Conservation (phyloP, 2,113 vertebrate genomes). For the Lipotes vexillifer region DNA sequence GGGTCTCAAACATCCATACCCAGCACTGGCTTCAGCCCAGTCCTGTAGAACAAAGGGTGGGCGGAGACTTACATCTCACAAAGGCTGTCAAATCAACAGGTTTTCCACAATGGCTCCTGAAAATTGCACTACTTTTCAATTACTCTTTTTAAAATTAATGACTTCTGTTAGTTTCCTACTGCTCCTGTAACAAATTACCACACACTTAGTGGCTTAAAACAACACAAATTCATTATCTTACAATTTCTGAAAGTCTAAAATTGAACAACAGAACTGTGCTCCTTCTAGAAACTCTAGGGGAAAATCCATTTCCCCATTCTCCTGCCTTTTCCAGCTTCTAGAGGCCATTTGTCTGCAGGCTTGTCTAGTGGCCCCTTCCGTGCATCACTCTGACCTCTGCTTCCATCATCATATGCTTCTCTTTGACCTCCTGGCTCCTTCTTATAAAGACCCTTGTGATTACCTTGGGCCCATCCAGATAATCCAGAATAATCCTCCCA, state of each 20-base stretch:
- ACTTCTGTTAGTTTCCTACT: too few species aligned
- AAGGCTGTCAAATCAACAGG: not conserved
- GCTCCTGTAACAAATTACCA: too few species aligned
- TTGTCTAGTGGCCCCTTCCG: not conserved
- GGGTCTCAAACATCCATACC: not conserved
- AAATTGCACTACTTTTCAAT: not conserved
- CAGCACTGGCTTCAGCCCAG: not conserved
- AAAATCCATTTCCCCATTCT: not conserved
- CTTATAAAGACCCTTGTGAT: not conserved
- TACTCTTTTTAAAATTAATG: not conserved
- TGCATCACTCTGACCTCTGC: not conserved
- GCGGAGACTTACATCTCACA: not conserved
- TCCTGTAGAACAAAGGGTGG: not conserved
- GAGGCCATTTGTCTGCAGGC: not conserved
- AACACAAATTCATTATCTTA: not conserved
- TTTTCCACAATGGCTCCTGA: not conserved
- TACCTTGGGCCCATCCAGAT: too few species aligned
- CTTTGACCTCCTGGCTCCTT: not conserved
- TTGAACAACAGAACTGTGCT: not conserved
- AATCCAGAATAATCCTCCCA: not conserved
- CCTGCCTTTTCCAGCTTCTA: not conserved
- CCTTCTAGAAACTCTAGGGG: not conserved
- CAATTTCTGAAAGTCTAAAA: not conserved
- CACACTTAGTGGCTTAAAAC: too few species aligned
- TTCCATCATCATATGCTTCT: not conserved